Conservation (phyloP, 2,113 vertebrate species). For the Athene cunicularia region DNA sequence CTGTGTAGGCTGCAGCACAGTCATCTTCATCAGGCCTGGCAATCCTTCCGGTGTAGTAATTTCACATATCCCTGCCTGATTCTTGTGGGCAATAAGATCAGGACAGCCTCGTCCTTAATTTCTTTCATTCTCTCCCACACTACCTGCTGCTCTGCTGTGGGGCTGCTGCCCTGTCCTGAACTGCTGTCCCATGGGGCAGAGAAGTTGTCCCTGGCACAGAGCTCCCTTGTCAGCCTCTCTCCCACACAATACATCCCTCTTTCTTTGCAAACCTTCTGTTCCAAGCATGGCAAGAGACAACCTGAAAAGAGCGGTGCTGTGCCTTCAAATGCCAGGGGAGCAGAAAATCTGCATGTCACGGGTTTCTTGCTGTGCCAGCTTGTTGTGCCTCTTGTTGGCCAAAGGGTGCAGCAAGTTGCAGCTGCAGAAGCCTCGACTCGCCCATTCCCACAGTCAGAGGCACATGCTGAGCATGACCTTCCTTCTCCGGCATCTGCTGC, state of each 20-base stretch:
- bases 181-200: neutral
- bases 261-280: neutral
- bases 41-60: rapidly evolving
- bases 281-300: neutral
- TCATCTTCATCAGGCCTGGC: too few relatives aligned
- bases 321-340: neutral
- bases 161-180: neutral
- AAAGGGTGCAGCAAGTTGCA: rapidly evolving
- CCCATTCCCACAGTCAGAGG: neutral
- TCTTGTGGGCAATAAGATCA: neutral
- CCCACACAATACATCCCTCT: rapidly evolving
- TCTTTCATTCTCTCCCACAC: rapidly evolving
- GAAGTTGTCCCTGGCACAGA: rapidly evolving
- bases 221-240: neutral
- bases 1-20: neutral
- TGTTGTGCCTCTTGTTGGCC: neutral
- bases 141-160: neutral
- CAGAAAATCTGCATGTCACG: neutral
- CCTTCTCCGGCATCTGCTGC: rapidly evolving
- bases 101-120: neutral
- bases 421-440: neutral
- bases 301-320: rapidly evolving
- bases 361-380: neutral
- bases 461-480: rapidly evolving
- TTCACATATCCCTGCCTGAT: rapidly evolving